Conservation (phyloP, 2,797 vertebrate genomes). For the Falco novaeseelandiae region DNA sequence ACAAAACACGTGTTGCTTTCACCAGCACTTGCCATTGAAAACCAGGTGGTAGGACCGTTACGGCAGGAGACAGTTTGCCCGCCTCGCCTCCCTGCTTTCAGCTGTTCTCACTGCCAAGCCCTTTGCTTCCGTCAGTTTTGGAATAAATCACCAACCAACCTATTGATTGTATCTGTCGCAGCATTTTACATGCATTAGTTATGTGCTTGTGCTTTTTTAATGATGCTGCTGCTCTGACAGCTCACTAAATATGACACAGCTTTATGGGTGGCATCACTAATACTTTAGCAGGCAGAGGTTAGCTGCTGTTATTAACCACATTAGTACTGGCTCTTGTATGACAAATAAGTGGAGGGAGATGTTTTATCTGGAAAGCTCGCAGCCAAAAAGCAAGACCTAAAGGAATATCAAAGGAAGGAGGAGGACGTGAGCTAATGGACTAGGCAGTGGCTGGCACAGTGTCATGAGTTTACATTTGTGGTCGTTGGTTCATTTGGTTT, state of each 20-base stretch:
- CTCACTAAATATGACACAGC: slow-evolving; percentile 57
- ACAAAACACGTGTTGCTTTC: neutral
- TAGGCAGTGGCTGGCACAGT: neutral
- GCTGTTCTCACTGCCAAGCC: neutral
- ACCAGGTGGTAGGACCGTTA: neutral
- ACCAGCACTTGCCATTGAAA: neutral
- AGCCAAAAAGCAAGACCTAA: neutral
- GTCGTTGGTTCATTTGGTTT: slow-evolving; percentile 5
- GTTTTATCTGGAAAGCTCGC: neutral
- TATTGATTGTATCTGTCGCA: slow-evolving; percentile 24
- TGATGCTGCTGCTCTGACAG: slow-evolving; percentile 60
- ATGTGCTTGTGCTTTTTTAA: slow-evolving; percentile 59
- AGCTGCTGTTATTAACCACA: slow-evolving; percentile 23
- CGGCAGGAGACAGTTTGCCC: neutral
- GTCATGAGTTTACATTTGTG: neutral
- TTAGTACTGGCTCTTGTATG: neutral
- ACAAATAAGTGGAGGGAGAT: neutral
- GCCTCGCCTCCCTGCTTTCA: neutral
- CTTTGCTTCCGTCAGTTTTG: slow-evolving; percentile 22
- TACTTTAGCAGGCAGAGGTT: slow-evolving; percentile 11
- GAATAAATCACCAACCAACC: slow-evolving; percentile 54
- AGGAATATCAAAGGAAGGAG: neutral
- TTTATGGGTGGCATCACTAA: slow-evolving; percentile 32
- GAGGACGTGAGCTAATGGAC: neutral
- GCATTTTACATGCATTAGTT: slow-evolving; percentile 56